These are phyloP conservation scores for Drosophila picticornis DNA, from an alignment of 2,888 invertebrate genomes.

Conservation along the genomic window DNA sequence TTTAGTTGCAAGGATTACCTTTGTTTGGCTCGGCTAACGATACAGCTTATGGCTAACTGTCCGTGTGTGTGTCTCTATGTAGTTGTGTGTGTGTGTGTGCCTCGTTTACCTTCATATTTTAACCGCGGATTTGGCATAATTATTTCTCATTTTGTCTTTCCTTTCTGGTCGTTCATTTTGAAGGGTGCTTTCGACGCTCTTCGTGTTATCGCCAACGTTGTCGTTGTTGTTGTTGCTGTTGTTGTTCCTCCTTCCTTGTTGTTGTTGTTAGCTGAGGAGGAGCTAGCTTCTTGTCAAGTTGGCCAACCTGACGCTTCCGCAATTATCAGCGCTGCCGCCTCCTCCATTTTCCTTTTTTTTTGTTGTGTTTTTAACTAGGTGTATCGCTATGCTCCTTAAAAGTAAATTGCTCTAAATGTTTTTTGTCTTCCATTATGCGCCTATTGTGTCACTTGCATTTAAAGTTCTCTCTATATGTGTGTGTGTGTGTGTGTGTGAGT, in stretches of 20 bases:
- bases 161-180: conserved; percentile 59
- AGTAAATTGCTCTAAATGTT: conserved; percentile 71
- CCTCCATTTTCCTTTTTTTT: conserved; percentile 41
- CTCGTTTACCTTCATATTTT: conserved; percentile 67
- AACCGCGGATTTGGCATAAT: conserved; percentile 77
- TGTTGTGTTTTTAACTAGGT: conserved; percentile 52
- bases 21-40: conserved; percentile 33
- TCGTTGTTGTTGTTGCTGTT: conserved; percentile 29
- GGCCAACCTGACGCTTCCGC: conserved; percentile 75
- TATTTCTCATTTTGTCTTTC: conserved; percentile 75
- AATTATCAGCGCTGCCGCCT: conserved; percentile 68
- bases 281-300: conserved; percentile 63
- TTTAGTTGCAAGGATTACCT: conserved; percentile 40
- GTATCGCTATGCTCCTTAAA: conserved; percentile 57
- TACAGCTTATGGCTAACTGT: conserved; percentile 26
- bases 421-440: conserved; percentile 67
- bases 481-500: conserved; percentile 15
- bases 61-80: background rate
- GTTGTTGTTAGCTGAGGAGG: conserved; percentile 53
- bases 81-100: background rate
- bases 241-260: conserved; percentile 25
- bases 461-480: conserved; percentile 43
- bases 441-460: conserved; percentile 75
- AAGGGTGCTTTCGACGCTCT: conserved; percentile 51
- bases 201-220: conserved; percentile 35